A percentile compares a stretch with the other conserved stretches of the same genome.
These are phyloP conservation scores for Acanthurus leucopareius DNA, from an alignment of 2,797 vertebrate genomes.

Conservation along the genomic window DNA sequence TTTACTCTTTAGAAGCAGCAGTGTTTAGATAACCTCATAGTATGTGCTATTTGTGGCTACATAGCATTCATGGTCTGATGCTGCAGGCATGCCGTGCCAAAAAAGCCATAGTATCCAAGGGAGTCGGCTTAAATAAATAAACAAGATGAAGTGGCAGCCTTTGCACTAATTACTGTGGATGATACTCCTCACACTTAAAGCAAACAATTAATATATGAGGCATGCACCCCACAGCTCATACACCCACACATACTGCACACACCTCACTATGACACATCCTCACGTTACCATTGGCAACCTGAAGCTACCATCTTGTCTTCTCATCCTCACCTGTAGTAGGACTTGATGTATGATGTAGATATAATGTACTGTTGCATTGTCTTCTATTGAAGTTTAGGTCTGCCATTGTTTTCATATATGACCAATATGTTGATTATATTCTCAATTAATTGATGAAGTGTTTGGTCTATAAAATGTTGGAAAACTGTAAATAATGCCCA, in stretches of 20 bases:
- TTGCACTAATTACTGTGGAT: conserved; percentile 34
- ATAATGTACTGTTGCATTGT: not conserved
- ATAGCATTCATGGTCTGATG: conserved; percentile 3
- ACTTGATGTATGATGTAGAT: conserved; percentile 16
- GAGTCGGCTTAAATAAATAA: conserved; percentile 47
- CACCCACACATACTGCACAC: conserved; percentile 61
- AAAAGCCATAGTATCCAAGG: conserved; percentile 4
- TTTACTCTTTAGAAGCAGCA: not conserved
- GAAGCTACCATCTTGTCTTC: conserved; percentile 76
- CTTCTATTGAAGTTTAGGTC: not conserved
- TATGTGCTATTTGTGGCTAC: not conserved
- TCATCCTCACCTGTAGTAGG: conserved; percentile 52
- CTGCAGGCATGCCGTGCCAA: conserved; percentile 3
- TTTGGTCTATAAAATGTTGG: not conserved
- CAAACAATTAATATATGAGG: conserved; percentile 29
- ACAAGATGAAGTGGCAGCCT: conserved; percentile 30
- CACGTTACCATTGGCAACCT: conserved; percentile 79
- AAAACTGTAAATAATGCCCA: not conserved
- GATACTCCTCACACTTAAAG: conserved; percentile 23
- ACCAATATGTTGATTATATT: not conserved
- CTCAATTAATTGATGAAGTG: not conserved
- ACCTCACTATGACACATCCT: conserved; percentile 67
- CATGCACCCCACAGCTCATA: conserved; percentile 43
- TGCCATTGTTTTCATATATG: not conserved
- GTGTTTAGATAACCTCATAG: not conserved